Base-by-base conservation (phyloP, 53 echinoderm and acorn worm genomes). In the Mesocentrotus franciscanus region DNA sequence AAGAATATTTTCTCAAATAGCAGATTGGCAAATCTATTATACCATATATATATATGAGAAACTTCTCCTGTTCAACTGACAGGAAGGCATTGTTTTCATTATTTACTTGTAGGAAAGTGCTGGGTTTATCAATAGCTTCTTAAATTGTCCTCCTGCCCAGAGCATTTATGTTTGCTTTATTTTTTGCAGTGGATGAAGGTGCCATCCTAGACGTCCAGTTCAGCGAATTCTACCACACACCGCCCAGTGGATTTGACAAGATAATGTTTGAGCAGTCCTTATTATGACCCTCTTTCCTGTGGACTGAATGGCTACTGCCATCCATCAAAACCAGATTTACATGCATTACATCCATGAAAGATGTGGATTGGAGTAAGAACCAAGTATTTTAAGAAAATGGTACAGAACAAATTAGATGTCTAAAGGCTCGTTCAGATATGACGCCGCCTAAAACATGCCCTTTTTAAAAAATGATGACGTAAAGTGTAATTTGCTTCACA, bases 221-320 rank as follows among this genome's bases (percentile, higher is more conserved):
- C 95, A 99, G 97, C 83, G 98, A 99, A 81, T 99, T 99, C 95
- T 99, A 98, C 95, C 99, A 99, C 94, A 90, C 95, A 22, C 99
- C 99, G 32, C 99, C 99, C 10, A 96, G 95, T 70, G 98, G 97
- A 90, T 99, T 97, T 93, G 99, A 99, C 96, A 98, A 99, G 95
- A 97, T 99, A 81, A 99, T 99, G 99, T 97, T 99, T 93, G 99
- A 99, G 95, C 98, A 99, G 95, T 99, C 99, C 20, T 89, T 99
- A 55, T 97, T 98, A 96, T 98, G 98, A 96, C 95, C n/a, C 85
- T 66, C 90, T 30, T n/a, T n/a, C 33, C 42, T 24, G 0, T 9
- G 11, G n/a, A 11, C 87, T 13, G 9, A 12, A 39, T 81, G 81
- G 42, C 36, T 22, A 81, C 42, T 42, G 81, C 42, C 42, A 42